These are phyloP conservation scores for Altica lythri DNA, from an alignment of 2,888 invertebrate genomes.

Conservation along the genomic window DNA sequence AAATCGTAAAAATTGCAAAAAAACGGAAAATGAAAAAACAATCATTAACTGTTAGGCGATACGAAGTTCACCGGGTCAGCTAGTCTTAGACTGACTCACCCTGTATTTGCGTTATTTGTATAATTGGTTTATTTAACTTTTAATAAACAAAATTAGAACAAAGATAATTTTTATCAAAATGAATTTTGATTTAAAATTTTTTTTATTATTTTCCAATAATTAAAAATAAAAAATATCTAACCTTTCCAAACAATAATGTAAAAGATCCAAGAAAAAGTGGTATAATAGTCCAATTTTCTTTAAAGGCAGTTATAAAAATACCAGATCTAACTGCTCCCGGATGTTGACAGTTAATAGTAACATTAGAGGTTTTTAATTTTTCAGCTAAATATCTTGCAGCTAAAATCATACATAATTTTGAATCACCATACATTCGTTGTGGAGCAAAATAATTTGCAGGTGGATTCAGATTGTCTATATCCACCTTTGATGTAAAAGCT, in stretches of 20 bases:
- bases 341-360: conserved; percentile 44
- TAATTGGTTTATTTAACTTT: background rate
- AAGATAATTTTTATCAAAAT: no score
- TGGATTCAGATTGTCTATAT: conserved; percentile 38
- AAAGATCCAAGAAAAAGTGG: conserved; percentile 24
- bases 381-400: conserved; percentile 42
- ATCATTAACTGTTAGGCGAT: no score
- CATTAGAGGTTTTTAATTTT: conserved; percentile 38
- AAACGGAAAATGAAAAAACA: no score
- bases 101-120: background rate
- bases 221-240: no score
- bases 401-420: conserved; percentile 45
- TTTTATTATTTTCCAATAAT: no score
- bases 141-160: no score
- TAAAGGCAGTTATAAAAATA: conserved; percentile 29
- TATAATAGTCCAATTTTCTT: conserved; percentile 21
- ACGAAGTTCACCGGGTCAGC: no score
- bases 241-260: conserved; percentile 22
- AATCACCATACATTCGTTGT: conserved; percentile 35
- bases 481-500: conserved; percentile 35
- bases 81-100: no score
- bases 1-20: no score
- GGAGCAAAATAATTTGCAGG: conserved; percentile 19
- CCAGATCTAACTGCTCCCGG: conserved; percentile 43
- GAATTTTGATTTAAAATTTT: no score